Conservation (phyloP, 2,113 vertebrate species). For the Murina feae region DNA sequence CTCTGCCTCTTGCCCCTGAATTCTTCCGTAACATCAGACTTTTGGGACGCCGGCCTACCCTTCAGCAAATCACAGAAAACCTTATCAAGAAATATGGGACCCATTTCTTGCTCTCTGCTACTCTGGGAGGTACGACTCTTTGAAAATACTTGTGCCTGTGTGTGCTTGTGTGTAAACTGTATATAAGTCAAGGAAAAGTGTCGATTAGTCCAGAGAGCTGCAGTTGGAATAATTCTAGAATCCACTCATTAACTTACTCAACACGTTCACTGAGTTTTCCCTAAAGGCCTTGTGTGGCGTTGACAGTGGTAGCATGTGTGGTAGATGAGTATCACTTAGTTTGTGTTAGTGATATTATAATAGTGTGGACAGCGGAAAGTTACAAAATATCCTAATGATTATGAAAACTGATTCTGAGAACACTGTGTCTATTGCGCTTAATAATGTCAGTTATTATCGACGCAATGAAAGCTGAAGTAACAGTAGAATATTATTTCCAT, state of each 20-base stretch:
- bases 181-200: neutral
- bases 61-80: slow-evolving; percentile 94
- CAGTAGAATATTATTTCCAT: neutral
- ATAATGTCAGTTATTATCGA: neutral
- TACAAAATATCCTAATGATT: neutral
- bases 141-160: slow-evolving; percentile 44
- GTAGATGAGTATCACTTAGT: neutral
- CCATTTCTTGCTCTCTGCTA: slow-evolving; percentile 95
- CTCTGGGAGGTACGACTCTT: slow-evolving; percentile 90
- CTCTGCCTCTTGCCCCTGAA: slow-evolving; percentile 92
- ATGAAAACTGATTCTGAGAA: neutral
- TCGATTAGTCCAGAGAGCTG: neutral
- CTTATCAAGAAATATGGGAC: slow-evolving; percentile 99
- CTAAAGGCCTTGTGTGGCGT: neutral
- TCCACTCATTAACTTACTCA: neutral
- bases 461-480: neutral
- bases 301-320: neutral
- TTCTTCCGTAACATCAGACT: slow-evolving; percentile 95
- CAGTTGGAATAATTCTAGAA: neutral
- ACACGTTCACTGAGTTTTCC: neutral
- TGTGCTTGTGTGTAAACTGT: neutral
- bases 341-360: neutral
- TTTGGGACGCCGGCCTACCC: slow-evolving; percentile 92
- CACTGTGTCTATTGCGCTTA: neutral
- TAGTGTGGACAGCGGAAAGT: neutral